Conservation (phyloP, 2,888 invertebrate genomes). For the Lottia scabra region DNA sequence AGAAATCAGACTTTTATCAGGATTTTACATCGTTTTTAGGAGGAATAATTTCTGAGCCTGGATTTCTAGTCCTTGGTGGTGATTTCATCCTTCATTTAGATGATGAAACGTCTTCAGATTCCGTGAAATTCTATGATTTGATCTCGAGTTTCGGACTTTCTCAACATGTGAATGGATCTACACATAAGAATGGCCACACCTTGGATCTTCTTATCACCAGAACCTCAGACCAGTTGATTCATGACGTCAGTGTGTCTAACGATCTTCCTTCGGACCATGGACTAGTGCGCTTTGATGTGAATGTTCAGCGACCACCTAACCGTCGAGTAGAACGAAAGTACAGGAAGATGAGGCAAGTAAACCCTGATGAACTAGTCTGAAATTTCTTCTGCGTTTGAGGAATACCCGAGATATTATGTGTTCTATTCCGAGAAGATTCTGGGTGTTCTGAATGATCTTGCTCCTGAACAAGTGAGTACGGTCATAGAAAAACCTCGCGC, state of each 20-base stretch:
- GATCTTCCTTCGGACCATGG: neutral
- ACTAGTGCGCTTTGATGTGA: neutral
- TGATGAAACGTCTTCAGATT: constrained; percentile 1
- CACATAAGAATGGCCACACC: neutral
- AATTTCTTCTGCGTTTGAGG: neutral
- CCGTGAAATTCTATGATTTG: neutral
- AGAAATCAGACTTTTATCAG: neutral
- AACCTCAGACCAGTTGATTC: neutral
- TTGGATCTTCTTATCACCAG: constrained; percentile 4
- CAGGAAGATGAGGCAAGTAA: neutral
- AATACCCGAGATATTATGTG: neutral
- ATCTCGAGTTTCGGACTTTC: neutral
- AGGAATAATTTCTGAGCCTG: constrained; percentile 2
- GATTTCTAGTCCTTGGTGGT: neutral
- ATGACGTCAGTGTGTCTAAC: neutral
- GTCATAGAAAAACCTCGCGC: neutral
- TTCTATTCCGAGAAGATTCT: no score
- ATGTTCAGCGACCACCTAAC: constrained; percentile 1
- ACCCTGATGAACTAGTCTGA: neutral
- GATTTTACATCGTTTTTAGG: constrained; percentile 2
- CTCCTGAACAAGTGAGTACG: neutral
- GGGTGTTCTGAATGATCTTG: no score
- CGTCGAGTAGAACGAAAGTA: neutral
- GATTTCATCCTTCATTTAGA: constrained; percentile 1
- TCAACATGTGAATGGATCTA: neutral